phyloP scores from a whole-genome alignment of 1,140 invertebrate species.

The Teleogryllus occipitalis region DNA sequence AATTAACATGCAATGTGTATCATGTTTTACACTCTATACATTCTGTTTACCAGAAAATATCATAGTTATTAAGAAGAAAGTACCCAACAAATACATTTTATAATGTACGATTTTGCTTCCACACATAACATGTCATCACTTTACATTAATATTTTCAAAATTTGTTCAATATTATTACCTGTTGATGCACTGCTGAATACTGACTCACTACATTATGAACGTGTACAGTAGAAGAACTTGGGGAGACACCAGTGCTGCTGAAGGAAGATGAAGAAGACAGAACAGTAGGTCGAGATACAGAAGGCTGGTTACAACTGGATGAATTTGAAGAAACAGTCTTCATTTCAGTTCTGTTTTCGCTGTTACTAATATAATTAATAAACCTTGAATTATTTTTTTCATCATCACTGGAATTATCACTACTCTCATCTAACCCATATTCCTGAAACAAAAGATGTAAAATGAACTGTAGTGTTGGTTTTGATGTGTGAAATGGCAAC shows the following conservation, averaged over 20 bases:
- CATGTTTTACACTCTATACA: too few relatives aligned
- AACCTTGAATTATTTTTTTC: slow-evolving; percentile 15
- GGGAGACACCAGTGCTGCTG: neutral
- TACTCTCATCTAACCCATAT: slow-evolving; percentile 60
- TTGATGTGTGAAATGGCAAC: neutral
- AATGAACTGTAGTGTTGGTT: too few relatives aligned
- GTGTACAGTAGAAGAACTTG: slow-evolving; percentile 17
- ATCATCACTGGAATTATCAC: slow-evolving; percentile 58
- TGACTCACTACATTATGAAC: slow-evolving; percentile 19
- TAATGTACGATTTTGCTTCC: too few relatives aligned
- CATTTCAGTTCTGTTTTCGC: neutral
- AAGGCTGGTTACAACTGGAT: slow-evolving; percentile 7
- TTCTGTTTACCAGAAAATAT: too few relatives aligned
- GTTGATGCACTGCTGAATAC: slow-evolving; percentile 16
- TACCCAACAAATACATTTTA: too few relatives aligned
- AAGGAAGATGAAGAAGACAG: neutral
- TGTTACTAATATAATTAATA: slow-evolving; percentile 13
- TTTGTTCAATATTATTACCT: neutral
- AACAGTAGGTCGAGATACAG: neutral
- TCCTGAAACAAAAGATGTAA: slow-evolving; percentile 38
- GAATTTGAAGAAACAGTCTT: neutral
- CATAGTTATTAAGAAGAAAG: too few relatives aligned
- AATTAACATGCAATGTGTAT: too few relatives aligned
- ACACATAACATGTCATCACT: too few relatives aligned
- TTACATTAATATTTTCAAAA: too few relatives aligned